These are phyloP conservation scores for Virgularia gustaviana DNA, from an alignment of 92 coral and sea anemone genomes.

Conservation along the genomic window DNA sequence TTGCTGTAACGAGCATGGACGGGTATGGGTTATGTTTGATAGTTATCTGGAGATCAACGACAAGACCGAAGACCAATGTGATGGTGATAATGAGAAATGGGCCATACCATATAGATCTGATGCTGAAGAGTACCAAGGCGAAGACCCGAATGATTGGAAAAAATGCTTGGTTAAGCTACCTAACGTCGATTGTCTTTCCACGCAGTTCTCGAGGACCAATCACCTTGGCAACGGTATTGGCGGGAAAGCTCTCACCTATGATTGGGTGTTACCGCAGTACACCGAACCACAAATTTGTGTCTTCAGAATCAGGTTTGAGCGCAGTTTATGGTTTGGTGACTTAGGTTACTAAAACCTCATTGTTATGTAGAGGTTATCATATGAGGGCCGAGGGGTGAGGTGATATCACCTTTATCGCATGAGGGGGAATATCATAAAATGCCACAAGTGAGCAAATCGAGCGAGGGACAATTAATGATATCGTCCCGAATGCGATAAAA, in stretches of 20 bases:
- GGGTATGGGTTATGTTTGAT: conserved; percentile 69
- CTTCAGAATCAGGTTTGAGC: conserved; percentile 65
- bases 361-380: too few species aligned
- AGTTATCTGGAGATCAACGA: conserved; percentile 65
- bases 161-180: conserved; percentile 66
- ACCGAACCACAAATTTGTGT: conserved; percentile 70
- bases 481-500: too few species aligned
- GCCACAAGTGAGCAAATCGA: too few species aligned
- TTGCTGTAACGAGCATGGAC: conserved; percentile 68
- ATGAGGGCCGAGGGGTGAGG: too few species aligned
- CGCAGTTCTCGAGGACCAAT: conserved; percentile 73
- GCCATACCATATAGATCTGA: conserved; percentile 63
- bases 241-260: conserved; percentile 70
- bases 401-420: too few species aligned
- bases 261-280: conserved; percentile 74
- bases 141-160: neutral
- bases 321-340: neutral
- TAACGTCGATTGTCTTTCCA: conserved; percentile 66
- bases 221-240: conserved; percentile 91
- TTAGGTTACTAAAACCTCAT: neutral
- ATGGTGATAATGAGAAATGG: conserved; percentile 50
- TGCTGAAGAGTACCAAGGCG: conserved; percentile 21
- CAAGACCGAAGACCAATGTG: conserved; percentile 45
- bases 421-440: too few species aligned
- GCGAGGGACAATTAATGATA: neutral